phyloP scores from a whole-genome alignment of 2,113 vertebrate species.

The Amazona vittata region DNA sequence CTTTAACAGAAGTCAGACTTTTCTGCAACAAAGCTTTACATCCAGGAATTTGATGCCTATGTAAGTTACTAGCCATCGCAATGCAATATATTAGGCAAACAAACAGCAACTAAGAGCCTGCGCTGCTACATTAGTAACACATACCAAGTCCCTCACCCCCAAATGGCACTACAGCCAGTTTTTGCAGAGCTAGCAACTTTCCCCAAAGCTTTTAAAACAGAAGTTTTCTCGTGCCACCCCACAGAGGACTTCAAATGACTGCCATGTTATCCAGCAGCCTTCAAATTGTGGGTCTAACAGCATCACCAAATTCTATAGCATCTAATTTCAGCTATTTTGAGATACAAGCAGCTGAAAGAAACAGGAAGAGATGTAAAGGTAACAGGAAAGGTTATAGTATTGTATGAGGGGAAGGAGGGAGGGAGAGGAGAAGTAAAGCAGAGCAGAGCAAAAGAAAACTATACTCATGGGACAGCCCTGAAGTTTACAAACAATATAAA shows the following conservation, averaged over 20 bases:
- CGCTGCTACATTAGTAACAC: neutral
- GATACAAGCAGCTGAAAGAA: neutral
- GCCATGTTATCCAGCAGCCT: neutral
- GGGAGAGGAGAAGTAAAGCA: neutral
- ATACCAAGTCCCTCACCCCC: fast-evolving
- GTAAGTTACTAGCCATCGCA: neutral
- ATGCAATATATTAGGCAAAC: neutral
- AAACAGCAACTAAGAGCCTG: neutral
- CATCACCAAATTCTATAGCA: neutral
- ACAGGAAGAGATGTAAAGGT: neutral
- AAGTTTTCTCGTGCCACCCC: neutral
- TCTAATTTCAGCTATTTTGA: neutral
- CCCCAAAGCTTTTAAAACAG: neutral
- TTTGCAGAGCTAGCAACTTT: neutral
- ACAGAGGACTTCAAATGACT: neutral
- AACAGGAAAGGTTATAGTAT: neutral
- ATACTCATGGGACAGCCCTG: neutral
- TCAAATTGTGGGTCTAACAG: neutral
- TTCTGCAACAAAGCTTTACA: neutral
- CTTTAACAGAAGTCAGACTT: neutral
- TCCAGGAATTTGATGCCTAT: neutral
- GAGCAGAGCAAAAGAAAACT: neutral
- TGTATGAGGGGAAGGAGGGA: neutral
- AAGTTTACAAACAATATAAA: neutral
- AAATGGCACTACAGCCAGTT: neutral